A percentile compares a stretch with the other conserved stretches of the same genome.
These are phyloP conservation scores for Butastur rufipennis DNA, from an alignment of 2,113 vertebrate genomes.

Conservation along the genomic window DNA sequence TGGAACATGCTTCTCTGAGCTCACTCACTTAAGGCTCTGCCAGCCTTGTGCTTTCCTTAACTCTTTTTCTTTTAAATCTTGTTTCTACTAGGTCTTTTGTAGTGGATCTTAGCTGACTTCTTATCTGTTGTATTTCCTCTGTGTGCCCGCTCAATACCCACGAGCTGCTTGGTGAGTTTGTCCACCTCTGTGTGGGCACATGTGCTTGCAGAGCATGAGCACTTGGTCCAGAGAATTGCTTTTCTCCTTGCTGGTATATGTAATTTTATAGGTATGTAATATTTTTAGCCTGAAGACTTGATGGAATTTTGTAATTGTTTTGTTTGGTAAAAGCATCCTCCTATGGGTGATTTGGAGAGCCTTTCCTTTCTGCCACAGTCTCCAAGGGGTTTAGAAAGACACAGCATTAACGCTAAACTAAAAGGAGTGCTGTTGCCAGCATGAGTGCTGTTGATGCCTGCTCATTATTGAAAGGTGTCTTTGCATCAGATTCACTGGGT, in stretches of 20 bases:
- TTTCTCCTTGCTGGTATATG: not conserved
- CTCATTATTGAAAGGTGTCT: not conserved
- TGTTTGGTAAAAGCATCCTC: not conserved
- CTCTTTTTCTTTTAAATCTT: not conserved
- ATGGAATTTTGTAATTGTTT: not conserved
- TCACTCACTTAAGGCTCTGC: not conserved
- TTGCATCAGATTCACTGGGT: not conserved
- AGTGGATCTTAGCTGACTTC: not conserved
- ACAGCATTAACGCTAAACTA: not conserved
- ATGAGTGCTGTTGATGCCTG: not conserved
- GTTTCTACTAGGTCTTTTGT: not conserved
- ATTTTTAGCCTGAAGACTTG: slow-evolving; percentile 14
- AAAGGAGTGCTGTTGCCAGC: not conserved
- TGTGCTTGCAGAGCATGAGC: accelerated
- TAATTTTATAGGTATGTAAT: not conserved
- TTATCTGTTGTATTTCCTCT: not conserved
- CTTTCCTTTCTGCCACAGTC: not conserved
- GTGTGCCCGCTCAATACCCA: not conserved
- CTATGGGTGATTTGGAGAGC: not conserved
- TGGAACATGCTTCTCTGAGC: not conserved
- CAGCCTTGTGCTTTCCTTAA: not conserved
- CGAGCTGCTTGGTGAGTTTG: not conserved
- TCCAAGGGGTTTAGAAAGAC: not conserved
- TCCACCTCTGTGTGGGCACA: not conserved
- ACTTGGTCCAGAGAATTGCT: not conserved